Evolutionary conservation across 2,113 vertebrate genomes (phyloP), one percentile per base, ranked within the genome.

Genomic region (Myrmecobius fasciatus): DNA sequence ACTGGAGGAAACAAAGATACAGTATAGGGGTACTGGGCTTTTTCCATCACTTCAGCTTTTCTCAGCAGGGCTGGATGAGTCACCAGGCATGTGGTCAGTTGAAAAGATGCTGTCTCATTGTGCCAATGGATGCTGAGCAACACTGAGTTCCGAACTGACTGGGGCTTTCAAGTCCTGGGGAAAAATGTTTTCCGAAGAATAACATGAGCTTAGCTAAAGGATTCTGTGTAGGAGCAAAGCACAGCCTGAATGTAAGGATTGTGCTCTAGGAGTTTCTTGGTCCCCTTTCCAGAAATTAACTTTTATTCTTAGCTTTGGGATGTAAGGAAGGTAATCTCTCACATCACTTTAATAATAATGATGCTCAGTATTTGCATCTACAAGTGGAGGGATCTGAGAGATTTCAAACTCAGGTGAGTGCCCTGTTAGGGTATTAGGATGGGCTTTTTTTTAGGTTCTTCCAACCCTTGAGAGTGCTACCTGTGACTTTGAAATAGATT

Each of bases 161-260:
- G 10, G 26, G 46, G 48, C 5, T 3, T 83, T 20, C 25, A 53
- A 60, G 49, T 52, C 17, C 52, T 17, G 31, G n/a, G 4, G 20
- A 25, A 92, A 25, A 92, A 25, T 24, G 7, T 12, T 83, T 92
- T 93, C 95, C 94, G 88, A 95, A 89, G 94, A 91, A 49, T 52
- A 92, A 52, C 52, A 52, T 89, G 36, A 97, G 93, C 92, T 96
- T 92, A 96, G 89, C 89, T 90, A 75, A 67, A 49, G 95, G 31
- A 96, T 96, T 28, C 89, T 91, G 52, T 48, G 53, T 10, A 91
- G 92, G 93, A 91, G 56, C 90, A 93, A 95, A 47, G 51, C 92
- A 53, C 53, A 36, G 89, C 94, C 89, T 89, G 52, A 51, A 48
- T 25, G 43, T 96, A 94, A 96, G 22, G 3, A 46, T 8, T 22